These are phyloP conservation scores for Xiphophorus couchianus DNA, from an alignment of 2,113 vertebrate species.

Conservation along the genomic window DNA sequence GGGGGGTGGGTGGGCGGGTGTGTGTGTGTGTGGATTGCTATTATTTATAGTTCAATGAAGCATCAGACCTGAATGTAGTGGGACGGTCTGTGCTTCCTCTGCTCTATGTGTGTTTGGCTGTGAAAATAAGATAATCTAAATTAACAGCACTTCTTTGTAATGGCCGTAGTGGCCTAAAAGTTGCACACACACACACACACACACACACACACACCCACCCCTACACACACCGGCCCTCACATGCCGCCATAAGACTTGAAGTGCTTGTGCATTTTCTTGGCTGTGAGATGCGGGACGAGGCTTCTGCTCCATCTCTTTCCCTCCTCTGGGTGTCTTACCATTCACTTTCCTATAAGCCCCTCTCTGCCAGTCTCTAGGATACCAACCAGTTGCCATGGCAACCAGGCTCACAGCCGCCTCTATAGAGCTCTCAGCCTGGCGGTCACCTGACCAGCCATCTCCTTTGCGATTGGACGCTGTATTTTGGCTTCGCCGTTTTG, in stretches of 20 bases:
- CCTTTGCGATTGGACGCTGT: slow-evolving; percentile 47
- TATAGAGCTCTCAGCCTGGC: slow-evolving; percentile 33
- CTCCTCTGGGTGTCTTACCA: slow-evolving; percentile 36
- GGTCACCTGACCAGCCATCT: slow-evolving; percentile 57
- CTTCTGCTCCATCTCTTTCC: slow-evolving; percentile 9
- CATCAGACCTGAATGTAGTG: slow-evolving; percentile 12
- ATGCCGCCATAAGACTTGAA: background rate
- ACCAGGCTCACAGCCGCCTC: slow-evolving; percentile 62
- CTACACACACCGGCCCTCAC: background rate
- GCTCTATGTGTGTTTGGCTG: slow-evolving; percentile 33
- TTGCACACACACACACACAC: background rate
- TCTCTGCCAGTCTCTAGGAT: slow-evolving; percentile 71
- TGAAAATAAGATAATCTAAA: slow-evolving; percentile 51
- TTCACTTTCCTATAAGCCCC: slow-evolving; percentile 62
- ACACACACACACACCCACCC: background rate
- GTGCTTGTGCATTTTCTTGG: slow-evolving; percentile 8
- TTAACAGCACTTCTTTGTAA: slow-evolving; percentile 51
- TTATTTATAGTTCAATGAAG: slow-evolving; percentile 42
- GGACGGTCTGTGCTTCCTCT: slow-evolving; percentile 7
- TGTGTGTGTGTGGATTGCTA: background rate
- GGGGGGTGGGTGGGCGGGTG: no score
- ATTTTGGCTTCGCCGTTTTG: slow-evolving; percentile 43
- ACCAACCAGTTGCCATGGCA: slow-evolving; percentile 73
- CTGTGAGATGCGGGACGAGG: slow-evolving; percentile 1
- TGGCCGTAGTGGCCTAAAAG: background rate